Evolutionary conservation across 2,888 invertebrate genomes (phyloP).

Genomic region (Lasioglossum lativentre): DNA sequence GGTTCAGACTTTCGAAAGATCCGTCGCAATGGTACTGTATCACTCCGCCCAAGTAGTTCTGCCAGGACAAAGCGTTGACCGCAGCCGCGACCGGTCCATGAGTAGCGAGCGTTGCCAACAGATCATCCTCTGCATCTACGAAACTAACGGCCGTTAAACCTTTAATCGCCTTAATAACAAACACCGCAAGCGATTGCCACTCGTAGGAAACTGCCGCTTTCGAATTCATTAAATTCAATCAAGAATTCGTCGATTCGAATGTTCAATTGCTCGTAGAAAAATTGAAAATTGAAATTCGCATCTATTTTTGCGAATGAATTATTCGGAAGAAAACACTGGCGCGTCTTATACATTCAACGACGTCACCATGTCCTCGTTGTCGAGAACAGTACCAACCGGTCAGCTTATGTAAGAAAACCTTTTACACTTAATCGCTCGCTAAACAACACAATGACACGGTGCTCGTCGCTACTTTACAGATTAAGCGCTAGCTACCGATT

Average conservation of each 20-base stretch:
- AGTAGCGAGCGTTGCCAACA: constrained; percentile 87
- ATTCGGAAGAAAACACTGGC: neutral
- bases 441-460: neutral
- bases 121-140: constrained; percentile 88
- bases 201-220: neutral
- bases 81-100: constrained; percentile 93
- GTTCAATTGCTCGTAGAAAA: neutral
- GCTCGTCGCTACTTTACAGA: neutral
- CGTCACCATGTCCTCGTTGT: neutral
- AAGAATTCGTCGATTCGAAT: neutral
- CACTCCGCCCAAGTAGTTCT: constrained; percentile 93
- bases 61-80: constrained; percentile 94
- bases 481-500: constrained; percentile 14
- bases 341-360: neutral
- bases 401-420: constrained; percentile 53
- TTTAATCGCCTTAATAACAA: constrained; percentile 53
- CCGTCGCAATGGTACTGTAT: constrained; percentile 93
- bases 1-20: constrained; percentile 88
- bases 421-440: constrained; percentile 39
- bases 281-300: neutral
- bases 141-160: constrained; percentile 85
- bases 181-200: neutral
- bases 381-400: constrained; percentile 24
- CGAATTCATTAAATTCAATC: neutral
- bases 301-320: neutral